Percentiles rank a stretch among this genome's conserved stretches.
Conservation (phyloP, 2,888 invertebrate genomes). For the Stegophylla sp. region DNA sequence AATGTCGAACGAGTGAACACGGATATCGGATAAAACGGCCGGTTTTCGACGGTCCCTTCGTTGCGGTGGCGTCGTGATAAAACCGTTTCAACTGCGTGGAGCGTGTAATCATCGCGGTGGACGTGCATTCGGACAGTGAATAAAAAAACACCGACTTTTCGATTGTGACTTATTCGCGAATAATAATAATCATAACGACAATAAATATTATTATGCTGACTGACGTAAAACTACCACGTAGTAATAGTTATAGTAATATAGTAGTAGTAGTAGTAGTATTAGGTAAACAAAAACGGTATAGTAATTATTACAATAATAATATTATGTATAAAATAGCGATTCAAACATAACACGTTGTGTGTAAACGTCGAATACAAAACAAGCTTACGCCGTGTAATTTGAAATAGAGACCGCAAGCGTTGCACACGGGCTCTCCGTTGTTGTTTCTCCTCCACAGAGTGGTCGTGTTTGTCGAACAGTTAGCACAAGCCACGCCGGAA, state of each 20-base stretch:
- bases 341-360: neutral
- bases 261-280: no score
- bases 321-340: no score
- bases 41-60: no score
- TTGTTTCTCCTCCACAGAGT: conserved; percentile 98
- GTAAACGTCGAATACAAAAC: neutral
- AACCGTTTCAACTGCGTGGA: no score
- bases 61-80: no score
- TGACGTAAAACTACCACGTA: neutral
- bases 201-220: neutral
- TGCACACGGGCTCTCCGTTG: conserved; percentile 96
- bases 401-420: conserved; percentile 80
- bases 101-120: no score
- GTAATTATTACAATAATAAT: no score
- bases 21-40: no score
- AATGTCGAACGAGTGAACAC: no score
- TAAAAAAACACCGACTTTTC: no score
- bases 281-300: no score
- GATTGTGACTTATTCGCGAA: neutral
- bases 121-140: neutral
- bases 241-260: no score
- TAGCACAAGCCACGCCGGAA: conserved; percentile 65
- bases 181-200: neutral
- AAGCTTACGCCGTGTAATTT: conserved; percentile 77
- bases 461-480: conserved; percentile 71